Base-by-base conservation (phyloP, 2,797 vertebrate genomes). In the Cyclopterus lumpus region DNA sequence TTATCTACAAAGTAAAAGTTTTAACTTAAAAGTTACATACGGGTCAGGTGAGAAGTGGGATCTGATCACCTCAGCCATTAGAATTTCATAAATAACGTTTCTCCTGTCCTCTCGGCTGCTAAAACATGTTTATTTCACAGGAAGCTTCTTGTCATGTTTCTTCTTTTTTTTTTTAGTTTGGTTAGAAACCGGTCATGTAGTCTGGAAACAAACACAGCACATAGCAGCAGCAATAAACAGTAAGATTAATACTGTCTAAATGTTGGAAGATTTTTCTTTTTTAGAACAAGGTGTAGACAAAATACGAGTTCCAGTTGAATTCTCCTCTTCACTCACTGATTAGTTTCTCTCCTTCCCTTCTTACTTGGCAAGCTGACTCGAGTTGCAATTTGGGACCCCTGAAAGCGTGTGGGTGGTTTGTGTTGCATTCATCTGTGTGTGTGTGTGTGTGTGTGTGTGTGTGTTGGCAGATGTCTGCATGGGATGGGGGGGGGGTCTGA, bases 1-100 rank as follows among this genome's bases (percentile, higher is more conserved):
- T 98, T 99, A 99, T 99, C 97, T 99, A 99, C 97, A 99, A 99
- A 99, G 97, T 99, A 99, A 99, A 99, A 97, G 96, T 97, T 96
- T 98, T 98, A 98, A 99, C 97, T 99, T 99, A 99, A 99, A 98
- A 98, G 97, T 99, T 97, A 97, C 95, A 96, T 94, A 94, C 96
- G 96, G 96, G 96, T 96, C 94, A 88, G 95, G 93, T 95, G 94
- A 96, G 96, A 93, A 95, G 95, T 95, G 95, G 93, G 89, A 92
- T 91, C 86, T 85, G 88, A 95, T 96, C 91, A 93, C 95, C 94
- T 96, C 95, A 95, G 96, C 96, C 95, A 94, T 89, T 88, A 88
- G 95, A 95, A 95, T 97, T 96, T 97, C 97, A 97, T 99, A 99
- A 99, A 99, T 99, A 99, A 97, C 67, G 36, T 79, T 91, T 93